Evolutionary conservation across 2,113 vertebrate genomes (phyloP).

Genomic region (Epinephelus moara): DNA sequence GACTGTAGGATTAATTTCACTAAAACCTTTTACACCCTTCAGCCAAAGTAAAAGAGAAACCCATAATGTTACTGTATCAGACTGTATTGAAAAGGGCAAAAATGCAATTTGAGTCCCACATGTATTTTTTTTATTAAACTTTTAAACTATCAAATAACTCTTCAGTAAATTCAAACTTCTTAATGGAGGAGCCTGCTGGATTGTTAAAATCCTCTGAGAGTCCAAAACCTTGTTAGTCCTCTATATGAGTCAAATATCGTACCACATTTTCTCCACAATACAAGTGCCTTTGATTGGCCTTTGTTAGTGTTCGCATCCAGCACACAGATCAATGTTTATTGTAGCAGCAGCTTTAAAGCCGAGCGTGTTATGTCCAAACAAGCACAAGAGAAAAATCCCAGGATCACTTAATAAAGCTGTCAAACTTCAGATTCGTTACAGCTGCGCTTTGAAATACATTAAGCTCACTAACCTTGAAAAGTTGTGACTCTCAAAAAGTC

Average conservation of each 20-base stretch:
- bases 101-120: neutral
- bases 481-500: constrained; percentile 17
- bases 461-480: constrained; percentile 19
- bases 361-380: constrained; percentile 39
- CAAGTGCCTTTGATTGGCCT: constrained; percentile 62
- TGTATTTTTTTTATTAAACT: neutral
- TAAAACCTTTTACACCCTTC: neutral
- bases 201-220: constrained; percentile 34
- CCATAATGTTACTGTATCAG: neutral
- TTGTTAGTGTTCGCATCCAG: constrained; percentile 62
- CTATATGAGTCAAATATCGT: constrained; percentile 34
- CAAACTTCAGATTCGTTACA: constrained; percentile 47
- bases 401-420: constrained; percentile 64
- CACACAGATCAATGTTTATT: constrained; percentile 60
- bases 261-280: constrained; percentile 31
- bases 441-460: constrained; percentile 23
- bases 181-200: constrained; percentile 20
- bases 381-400: constrained; percentile 42
- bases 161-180: constrained; percentile 29
- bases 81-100: neutral
- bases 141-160: constrained; percentile 6
- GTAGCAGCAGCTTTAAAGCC: constrained; percentile 47
- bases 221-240: constrained; percentile 43
- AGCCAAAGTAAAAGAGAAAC: constrained; percentile 11
- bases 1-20: constrained; percentile 8